These are phyloP conservation scores for Arothron firmamentum DNA, from an alignment of 2,113 vertebrate genomes.

Conservation along the genomic window DNA sequence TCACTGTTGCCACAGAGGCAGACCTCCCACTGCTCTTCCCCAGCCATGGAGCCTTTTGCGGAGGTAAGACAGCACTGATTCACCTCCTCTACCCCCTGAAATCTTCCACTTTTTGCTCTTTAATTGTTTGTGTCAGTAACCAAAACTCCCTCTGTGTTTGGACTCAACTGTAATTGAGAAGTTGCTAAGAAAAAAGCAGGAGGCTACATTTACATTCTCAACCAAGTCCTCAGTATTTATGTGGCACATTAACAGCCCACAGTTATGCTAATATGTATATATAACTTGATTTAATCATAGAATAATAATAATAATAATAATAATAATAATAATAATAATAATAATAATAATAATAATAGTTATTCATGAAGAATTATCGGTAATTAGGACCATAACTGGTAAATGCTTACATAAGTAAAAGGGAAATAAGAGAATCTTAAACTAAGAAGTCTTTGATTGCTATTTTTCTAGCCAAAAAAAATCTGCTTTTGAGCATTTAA, in stretches of 20 bases:
- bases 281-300: too few species aligned
- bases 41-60: conserved; percentile 51
- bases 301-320: too few species aligned
- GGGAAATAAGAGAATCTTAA: too few species aligned
- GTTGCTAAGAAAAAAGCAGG: neutral
- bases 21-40: conserved; percentile 4
- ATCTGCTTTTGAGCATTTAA: too few species aligned
- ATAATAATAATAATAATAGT: too few species aligned
- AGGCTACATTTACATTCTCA: neutral
- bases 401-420: too few species aligned
- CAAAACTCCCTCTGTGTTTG: neutral
- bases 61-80: conserved; percentile 44
- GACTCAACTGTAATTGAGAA: conserved; percentile 9
- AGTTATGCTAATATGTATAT: neutral
- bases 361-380: too few species aligned
- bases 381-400: too few species aligned
- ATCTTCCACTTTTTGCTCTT: neutral
- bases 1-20: conserved; percentile 15
- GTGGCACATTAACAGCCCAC: neutral
- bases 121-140: neutral
- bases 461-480: too few species aligned
- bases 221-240: neutral
- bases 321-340: too few species aligned
- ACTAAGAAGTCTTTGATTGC: too few species aligned
- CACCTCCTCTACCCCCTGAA: neutral